Conservation (phyloP, 2,888 invertebrate genomes). For the Hofmannophila pseudospretella region DNA sequence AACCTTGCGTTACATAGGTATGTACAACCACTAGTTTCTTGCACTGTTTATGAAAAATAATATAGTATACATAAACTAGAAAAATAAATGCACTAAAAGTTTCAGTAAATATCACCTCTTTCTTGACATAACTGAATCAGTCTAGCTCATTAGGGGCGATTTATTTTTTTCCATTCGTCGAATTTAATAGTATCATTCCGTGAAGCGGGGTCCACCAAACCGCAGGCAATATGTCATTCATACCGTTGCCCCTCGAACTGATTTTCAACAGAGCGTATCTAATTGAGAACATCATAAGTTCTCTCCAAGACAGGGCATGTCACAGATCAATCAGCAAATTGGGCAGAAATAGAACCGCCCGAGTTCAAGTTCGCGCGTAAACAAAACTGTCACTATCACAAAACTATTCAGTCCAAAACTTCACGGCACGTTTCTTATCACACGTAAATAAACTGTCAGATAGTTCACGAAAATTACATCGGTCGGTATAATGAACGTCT, state of each 20-base stretch:
- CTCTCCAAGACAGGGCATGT: constrained; percentile 53
- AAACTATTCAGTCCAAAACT: constrained; percentile 15
- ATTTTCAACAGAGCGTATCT: constrained; percentile 61
- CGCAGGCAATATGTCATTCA: constrained; percentile 58
- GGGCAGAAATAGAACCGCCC: constrained; percentile 26
- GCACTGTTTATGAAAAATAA: constrained; percentile 17
- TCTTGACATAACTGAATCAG: constrained; percentile 47
- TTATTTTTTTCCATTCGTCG: constrained; percentile 43
- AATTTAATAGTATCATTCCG: constrained; percentile 39
- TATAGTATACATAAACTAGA: constrained; percentile 15
- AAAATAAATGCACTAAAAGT: constrained; percentile 15
- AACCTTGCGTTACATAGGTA: too few relatives aligned
- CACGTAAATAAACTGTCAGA: constrained; percentile 56
- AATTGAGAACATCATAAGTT: constrained; percentile 69
- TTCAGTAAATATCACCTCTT: constrained; percentile 39
- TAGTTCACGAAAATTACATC: constrained; percentile 69
- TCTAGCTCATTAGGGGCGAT: constrained; percentile 34
- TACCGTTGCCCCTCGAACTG: constrained; percentile 56
- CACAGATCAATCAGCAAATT: constrained; percentile 62
- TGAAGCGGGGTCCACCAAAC: constrained; percentile 48
- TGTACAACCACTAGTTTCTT: constrained; percentile 12
- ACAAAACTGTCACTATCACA: constrained; percentile 31
- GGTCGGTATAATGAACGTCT: constrained; percentile 75
- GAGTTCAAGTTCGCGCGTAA: constrained; percentile 68
- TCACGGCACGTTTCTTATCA: constrained; percentile 39